A percentile compares a stretch with the other conserved stretches of the same genome.
Evolutionary conservation across 2,888 invertebrate genomes (phyloP).

Genomic region (Nephrocerus scutellatus): DNA sequence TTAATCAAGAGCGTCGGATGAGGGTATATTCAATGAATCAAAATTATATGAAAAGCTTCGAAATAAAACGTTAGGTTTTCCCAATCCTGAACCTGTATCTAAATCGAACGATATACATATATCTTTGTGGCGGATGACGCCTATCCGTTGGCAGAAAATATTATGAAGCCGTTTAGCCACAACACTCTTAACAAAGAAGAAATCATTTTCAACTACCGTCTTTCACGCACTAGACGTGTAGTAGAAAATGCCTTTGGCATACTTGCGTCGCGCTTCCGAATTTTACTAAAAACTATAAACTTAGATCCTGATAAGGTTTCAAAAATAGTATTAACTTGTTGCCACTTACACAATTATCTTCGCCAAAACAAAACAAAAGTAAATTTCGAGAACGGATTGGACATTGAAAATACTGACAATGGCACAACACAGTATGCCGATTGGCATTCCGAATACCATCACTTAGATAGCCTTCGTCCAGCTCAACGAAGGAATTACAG

Average conservation of each 20-base stretch:
- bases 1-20: constrained; percentile 4
- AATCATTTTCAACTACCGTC: constrained; percentile 12
- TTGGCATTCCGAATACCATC: constrained; percentile 2
- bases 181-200: constrained; percentile 10
- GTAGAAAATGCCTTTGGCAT: constrained; percentile 19
- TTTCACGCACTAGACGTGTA: constrained; percentile 11
- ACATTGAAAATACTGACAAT: constrained; percentile 2
- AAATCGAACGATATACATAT: constrained; percentile 9
- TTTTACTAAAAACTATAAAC: constrained; percentile 10
- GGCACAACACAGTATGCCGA: constrained; percentile 2
- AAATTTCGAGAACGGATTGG: constrained; percentile 3
- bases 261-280: constrained; percentile 9
- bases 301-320: constrained; percentile 13
- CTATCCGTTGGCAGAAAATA: constrained; percentile 15
- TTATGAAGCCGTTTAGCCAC: constrained; percentile 16
- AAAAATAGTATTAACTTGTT: constrained; percentile 11
- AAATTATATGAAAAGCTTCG: background rate
- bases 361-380: background rate
- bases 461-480: constrained; percentile 2
- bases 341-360: constrained; percentile 9
- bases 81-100: constrained; percentile 8
- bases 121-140: constrained; percentile 17
- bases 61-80: constrained; percentile 9
- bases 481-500: constrained; percentile 2
- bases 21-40: constrained; percentile 1